phyloP scores from a whole-genome alignment of 2,888 invertebrate genomes.

The Gibbula magus region DNA sequence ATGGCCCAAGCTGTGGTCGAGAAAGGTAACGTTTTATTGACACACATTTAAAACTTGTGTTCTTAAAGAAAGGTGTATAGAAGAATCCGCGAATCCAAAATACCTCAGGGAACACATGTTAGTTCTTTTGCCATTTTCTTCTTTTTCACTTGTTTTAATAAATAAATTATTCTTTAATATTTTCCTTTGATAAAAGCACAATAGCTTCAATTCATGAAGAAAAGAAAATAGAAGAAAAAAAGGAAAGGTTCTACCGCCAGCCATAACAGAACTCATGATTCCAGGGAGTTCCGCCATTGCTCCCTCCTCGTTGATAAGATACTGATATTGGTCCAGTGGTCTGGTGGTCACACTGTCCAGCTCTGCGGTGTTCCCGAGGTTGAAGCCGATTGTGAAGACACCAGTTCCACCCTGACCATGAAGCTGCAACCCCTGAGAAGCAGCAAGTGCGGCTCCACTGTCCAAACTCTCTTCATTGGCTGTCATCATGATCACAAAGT shows the following conservation, averaged over 20 bases:
- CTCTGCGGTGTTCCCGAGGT: slow-evolving; percentile 47
- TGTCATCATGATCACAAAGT: slow-evolving; percentile 57
- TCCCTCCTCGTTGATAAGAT: slow-evolving; percentile 40
- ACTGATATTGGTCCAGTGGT: slow-evolving; percentile 46
- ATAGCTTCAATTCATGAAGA: no score
- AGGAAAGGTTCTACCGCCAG: background rate
- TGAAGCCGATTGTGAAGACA: slow-evolving; percentile 64
- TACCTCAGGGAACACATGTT: no score
- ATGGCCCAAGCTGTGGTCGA: background rate
- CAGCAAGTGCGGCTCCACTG: slow-evolving; percentile 24
- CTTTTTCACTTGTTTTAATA: no score
- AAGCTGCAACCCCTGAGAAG: slow-evolving; percentile 40
- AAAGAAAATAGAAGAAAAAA: no score
- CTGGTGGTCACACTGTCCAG: slow-evolving; percentile 58
- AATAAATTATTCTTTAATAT: no score
- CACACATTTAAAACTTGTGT: no score
- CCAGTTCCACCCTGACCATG: slow-evolving; percentile 43
- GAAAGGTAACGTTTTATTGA: no score
- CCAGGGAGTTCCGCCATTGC: slow-evolving; percentile 51
- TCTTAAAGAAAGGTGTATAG: no score
- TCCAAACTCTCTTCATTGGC: slow-evolving; percentile 45
- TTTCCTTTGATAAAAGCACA: no score
- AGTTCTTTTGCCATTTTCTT: no score
- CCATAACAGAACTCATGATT: slow-evolving; percentile 33
- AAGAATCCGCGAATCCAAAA: no score